Conservation (phyloP, 2,888 invertebrate species). For the Tetramorium bicarinatum region DNA sequence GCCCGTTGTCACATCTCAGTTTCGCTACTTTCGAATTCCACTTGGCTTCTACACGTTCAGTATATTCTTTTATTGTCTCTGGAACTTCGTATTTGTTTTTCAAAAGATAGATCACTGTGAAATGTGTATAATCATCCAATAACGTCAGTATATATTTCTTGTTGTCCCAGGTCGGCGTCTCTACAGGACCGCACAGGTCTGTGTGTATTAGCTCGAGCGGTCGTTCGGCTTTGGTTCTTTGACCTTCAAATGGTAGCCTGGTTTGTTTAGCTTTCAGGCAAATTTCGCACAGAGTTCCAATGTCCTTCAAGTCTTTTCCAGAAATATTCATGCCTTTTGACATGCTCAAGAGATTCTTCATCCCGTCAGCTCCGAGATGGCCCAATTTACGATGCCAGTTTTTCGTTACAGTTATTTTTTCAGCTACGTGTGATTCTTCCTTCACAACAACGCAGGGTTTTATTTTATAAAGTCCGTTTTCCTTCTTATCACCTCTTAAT, state of each 20-base stretch:
- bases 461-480: too few relatives aligned
- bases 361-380: not conserved
- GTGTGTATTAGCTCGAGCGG: constrained; percentile 69
- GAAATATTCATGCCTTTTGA: not conserved
- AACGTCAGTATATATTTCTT: constrained; percentile 47
- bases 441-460: too few relatives aligned
- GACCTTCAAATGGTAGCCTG: constrained; percentile 46
- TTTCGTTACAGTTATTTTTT: too few relatives aligned
- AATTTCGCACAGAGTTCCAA: not conserved
- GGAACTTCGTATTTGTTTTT: too few relatives aligned
- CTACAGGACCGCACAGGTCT: constrained; percentile 72
- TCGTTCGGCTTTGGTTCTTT: constrained; percentile 34
- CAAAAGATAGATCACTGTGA: too few relatives aligned
- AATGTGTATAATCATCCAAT: constrained; percentile 47
- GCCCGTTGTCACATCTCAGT: too few relatives aligned
- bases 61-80: too few relatives aligned
- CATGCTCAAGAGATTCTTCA: not conserved
- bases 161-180: constrained; percentile 63
- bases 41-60: too few relatives aligned
- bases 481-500: too few relatives aligned
- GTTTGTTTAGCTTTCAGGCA: constrained; percentile 69
- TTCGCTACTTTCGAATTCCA: too few relatives aligned
- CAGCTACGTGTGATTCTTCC: too few relatives aligned
- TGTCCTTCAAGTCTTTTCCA: not conserved
- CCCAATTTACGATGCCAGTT: not conserved